Conservation (phyloP, 2,888 invertebrate species). For the Lasioglossum calceatum region DNA sequence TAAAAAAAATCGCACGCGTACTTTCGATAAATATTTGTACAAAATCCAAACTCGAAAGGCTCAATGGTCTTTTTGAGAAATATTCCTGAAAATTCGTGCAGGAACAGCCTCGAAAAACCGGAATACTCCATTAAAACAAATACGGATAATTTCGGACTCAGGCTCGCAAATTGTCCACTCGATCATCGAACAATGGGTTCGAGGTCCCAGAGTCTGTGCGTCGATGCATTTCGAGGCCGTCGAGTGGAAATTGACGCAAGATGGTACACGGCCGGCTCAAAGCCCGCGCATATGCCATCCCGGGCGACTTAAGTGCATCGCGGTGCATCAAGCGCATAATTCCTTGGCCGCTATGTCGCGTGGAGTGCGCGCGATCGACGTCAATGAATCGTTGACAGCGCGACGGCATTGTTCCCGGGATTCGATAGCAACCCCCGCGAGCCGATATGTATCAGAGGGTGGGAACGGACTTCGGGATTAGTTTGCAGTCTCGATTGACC, state of each 20-base stretch:
- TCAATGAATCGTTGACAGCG: slow-evolving; percentile 29
- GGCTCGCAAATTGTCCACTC: background rate
- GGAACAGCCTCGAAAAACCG: background rate
- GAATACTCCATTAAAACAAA: background rate
- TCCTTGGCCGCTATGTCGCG: background rate
- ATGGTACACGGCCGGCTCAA: slow-evolving; percentile 6
- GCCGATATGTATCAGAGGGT: background rate
- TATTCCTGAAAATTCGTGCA: background rate
- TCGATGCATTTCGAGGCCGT: background rate
- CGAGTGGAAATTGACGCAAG: slow-evolving; percentile 8
- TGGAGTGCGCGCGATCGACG: slow-evolving; percentile 26
- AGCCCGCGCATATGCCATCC: slow-evolving; percentile 6
- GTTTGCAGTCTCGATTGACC: background rate
- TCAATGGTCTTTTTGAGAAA: background rate
- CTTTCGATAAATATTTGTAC: background rate
- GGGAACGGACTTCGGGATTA: slow-evolving; percentile 11
- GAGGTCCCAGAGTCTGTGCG: background rate
- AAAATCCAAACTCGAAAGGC: background rate
- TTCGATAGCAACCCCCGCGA: slow-evolving; percentile 10
- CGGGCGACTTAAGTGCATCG: slow-evolving; percentile 13
- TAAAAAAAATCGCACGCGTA: too few relatives aligned
- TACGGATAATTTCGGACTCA: background rate
- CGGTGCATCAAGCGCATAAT: slow-evolving; percentile 27
- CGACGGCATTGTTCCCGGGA: slow-evolving; percentile 32
- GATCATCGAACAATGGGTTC: background rate